Base-by-base conservation (phyloP, 2,888 invertebrate species). In the Acleris sparsana region DNA sequence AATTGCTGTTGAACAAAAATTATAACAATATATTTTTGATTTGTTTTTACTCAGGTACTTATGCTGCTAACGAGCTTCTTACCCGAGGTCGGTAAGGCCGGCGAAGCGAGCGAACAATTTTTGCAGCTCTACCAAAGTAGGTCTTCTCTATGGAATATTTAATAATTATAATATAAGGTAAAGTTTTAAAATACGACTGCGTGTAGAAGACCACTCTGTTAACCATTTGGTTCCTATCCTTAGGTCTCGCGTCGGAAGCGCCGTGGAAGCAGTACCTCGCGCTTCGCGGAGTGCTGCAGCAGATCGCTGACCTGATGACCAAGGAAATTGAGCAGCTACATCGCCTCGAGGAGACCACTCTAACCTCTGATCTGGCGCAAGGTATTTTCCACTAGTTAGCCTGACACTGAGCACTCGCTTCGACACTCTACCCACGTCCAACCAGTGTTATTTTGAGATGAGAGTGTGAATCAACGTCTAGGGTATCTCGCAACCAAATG, bases 201-300 rank as follows among this genome's bases (percentile, higher is more conserved):
- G 16, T 2, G 16, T 46, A n/a, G 46, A 16, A 7, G 5, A 17
- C n/a, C 5, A 44, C n/a, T 4, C 0, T 5, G 4, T 17, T n/a
- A 55, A 43, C 17, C 2, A n/a, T 16, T 2, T 16, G 17, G 7
- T 17, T n/a, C 13, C 51, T 46, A 61, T 5, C 48, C 57, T 39
- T 13, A 93, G 93, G 89, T 71, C 88, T 99, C 56, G 96, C 98
- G 4, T 95, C 96, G 22, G 96, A 97, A 73, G 94, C 95, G 2
- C 97, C 98, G 7, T 99, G 98, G 98, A 97, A 98, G 76, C 97
- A 98, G 81, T 99, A 98, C 89, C 92, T 99, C 68, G 97, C 98
- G 0, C 91, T 98, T 5, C 95, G 96, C 61, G 98, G 98, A 1
- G 97, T 98, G 0, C 93, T 99, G 60, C 94, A 96, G 7, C 95